phyloP scores from a whole-genome alignment of 1,140 invertebrate species.

The Ridgeia piscesae region DNA sequence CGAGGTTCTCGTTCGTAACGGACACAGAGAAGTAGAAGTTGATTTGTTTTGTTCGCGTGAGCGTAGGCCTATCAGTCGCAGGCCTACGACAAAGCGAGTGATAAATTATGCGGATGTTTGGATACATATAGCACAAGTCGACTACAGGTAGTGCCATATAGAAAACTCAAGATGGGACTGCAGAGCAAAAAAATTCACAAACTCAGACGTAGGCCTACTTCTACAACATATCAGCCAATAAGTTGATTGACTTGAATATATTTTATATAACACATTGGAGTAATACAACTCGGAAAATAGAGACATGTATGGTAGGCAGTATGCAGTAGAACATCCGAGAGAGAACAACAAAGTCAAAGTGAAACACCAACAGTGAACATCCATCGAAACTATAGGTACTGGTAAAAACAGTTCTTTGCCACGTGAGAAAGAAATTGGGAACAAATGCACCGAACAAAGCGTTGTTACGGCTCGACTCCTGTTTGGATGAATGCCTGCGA shows the following conservation, averaged over 20 bases:
- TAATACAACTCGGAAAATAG: neutral
- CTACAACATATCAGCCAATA: too few relatives aligned
- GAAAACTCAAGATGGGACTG: neutral
- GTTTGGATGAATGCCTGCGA: neutral
- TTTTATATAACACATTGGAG: neutral
- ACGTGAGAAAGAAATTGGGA: neutral
- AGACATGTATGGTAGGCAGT: too few relatives aligned
- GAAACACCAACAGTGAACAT: neutral
- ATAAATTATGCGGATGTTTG: neutral
- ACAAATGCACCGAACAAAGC: neutral
- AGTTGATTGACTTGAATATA: neutral
- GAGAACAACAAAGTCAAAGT: neutral
- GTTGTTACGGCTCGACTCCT: neutral
- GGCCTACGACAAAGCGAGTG: neutral
- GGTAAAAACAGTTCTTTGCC: neutral
- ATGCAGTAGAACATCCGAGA: too few relatives aligned
- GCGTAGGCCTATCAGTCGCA: too few relatives aligned
- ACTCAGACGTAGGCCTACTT: too few relatives aligned
- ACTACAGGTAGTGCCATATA: too few relatives aligned
- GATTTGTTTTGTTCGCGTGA: neutral
- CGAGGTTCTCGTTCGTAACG: neutral
- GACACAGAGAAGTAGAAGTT: neutral
- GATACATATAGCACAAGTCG: neutral
- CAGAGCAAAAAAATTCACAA: neutral
- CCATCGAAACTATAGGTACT: neutral